Conservation (phyloP, 2,888 invertebrate species). For the Lymantria dispar region DNA sequence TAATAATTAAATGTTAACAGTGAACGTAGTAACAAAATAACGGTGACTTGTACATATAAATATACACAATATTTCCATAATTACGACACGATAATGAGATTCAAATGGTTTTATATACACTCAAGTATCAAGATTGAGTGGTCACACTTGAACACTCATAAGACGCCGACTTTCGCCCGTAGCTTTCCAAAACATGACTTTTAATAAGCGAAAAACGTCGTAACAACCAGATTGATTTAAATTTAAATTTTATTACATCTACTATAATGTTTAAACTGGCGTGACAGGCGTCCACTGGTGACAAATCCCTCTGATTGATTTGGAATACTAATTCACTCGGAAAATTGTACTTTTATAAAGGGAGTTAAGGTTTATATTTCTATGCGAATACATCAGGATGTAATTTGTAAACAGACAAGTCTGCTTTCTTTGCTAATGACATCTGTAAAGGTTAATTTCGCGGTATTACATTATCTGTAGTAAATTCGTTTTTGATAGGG, state of each 20-base stretch:
- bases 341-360: constrained; percentile 17
- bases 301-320: constrained; percentile 38
- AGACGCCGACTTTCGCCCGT: constrained; percentile 72
- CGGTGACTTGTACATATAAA: not conserved
- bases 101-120: constrained; percentile 26
- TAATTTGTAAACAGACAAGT: constrained; percentile 38
- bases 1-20: no score
- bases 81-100: constrained; percentile 26
- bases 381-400: constrained; percentile 17
- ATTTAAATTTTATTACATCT: constrained; percentile 17
- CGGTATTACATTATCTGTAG: constrained; percentile 43
- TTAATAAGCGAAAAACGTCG: constrained; percentile 42
- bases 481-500: constrained; percentile 59
- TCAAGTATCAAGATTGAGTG: constrained; percentile 59
- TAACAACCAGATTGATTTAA: constrained; percentile 28
- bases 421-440: constrained; percentile 62
- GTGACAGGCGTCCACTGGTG: constrained; percentile 26
- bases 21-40: no score
- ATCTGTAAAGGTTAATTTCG: constrained; percentile 49
- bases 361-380: constrained; percentile 15
- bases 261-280: constrained; percentile 36
- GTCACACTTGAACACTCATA: constrained; percentile 52
- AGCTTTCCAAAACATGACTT: constrained; percentile 73
- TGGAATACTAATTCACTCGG: constrained; percentile 31
- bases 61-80: constrained; percentile 31